phyloP scores from a whole-genome alignment of 2,113 vertebrate genomes.

The Calonectris borealis region DNA sequence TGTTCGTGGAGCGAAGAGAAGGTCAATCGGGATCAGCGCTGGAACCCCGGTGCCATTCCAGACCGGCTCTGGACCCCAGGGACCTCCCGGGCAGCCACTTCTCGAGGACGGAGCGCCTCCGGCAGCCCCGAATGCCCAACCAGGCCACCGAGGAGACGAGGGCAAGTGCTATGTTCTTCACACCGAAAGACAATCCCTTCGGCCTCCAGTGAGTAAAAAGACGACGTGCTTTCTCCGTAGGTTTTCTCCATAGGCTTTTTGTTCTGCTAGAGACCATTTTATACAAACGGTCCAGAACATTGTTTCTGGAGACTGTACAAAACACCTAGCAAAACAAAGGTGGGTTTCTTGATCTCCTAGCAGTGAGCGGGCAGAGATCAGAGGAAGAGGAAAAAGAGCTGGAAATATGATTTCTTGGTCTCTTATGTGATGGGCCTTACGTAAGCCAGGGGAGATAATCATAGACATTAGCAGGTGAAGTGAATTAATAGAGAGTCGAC shows the following conservation, averaged over 20 bases:
- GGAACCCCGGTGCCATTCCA: conserved; percentile 76
- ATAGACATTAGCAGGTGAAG: not conserved
- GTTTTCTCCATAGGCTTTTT: not conserved
- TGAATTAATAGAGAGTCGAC: not conserved
- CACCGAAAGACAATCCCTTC: conserved; percentile 81
- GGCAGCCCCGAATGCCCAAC: conserved; percentile 51
- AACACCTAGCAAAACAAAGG: not conserved
- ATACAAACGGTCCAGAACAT: fast-evolving
- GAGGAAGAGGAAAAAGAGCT: not conserved
- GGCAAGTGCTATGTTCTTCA: conserved; percentile 84
- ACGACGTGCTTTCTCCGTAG: not conserved
- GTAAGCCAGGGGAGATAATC: not conserved
- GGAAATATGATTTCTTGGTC: not conserved
- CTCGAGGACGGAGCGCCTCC: conserved; percentile 61
- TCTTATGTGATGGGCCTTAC: not conserved
- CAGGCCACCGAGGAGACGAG: conserved; percentile 69
- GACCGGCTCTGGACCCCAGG: conserved; percentile 75
- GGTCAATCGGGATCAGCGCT: not conserved
- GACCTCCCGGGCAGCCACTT: conserved; percentile 54
- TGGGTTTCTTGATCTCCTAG: not conserved
- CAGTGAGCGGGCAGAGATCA: fast-evolving
- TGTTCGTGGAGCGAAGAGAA: conserved; percentile 70
- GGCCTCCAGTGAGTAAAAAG: conserved; percentile 81
- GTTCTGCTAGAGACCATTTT: not conserved
- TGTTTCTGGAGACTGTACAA: not conserved